These are phyloP conservation scores for Hirundo rustica DNA, from an alignment of 2,797 vertebrate species.

Conservation along the genomic window DNA sequence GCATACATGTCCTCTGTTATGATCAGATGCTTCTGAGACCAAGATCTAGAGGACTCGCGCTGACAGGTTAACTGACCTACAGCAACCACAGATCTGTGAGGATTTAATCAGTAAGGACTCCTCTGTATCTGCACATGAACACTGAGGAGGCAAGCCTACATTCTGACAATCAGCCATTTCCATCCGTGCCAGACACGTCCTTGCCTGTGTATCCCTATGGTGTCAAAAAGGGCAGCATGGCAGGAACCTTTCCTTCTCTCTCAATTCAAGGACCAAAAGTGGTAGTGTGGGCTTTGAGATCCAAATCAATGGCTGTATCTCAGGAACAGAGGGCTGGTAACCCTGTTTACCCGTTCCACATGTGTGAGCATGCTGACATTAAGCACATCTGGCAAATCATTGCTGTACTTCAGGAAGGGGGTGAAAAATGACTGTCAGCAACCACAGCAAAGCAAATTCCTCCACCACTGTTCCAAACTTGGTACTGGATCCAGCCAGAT, in stretches of 20 bases:
- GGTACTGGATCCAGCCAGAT: neutral
- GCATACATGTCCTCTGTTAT: neutral
- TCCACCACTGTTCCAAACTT: neutral
- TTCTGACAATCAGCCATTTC: neutral
- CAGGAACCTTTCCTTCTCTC: neutral
- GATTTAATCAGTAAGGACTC: neutral
- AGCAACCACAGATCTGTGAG: neutral
- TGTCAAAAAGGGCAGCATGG: neutral
- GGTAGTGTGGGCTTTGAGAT: neutral
- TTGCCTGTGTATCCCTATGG: fast-evolving
- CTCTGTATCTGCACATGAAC: neutral
- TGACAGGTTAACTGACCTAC: neutral
- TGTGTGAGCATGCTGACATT: neutral
- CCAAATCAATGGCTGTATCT: neutral
- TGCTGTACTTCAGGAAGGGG: neutral
- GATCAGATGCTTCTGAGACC: neutral
- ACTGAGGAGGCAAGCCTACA: neutral
- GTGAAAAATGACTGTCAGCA: neutral
- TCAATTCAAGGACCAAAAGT: neutral
- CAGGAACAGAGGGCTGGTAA: neutral
- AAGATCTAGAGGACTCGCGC: neutral
- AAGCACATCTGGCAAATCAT: neutral
- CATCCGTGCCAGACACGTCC: fast-evolving
- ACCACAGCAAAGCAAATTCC: neutral
- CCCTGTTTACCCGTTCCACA: neutral